phyloP scores from a whole-genome alignment of 2,888 invertebrate genomes.

The Tenthredo scrophulariae region DNA sequence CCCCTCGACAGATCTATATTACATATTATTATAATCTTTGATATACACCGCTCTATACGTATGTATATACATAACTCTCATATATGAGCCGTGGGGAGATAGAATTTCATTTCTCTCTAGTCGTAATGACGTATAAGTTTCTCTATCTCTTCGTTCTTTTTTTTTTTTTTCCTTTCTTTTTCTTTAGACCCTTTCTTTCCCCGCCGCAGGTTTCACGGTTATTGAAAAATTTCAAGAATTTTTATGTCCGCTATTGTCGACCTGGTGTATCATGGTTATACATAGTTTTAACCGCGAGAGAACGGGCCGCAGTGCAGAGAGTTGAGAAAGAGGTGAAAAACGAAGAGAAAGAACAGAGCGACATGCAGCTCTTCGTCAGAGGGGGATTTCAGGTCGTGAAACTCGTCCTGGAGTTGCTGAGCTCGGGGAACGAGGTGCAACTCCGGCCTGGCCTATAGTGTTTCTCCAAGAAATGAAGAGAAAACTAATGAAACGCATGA shows the following conservation, averaged over 20 bases:
- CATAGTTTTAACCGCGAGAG: background rate
- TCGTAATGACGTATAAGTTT: background rate
- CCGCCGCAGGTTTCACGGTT: too few species aligned
- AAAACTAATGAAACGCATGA: background rate
- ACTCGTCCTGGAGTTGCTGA: slow-evolving; percentile 22
- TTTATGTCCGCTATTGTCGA: too few species aligned
- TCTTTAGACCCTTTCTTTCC: background rate
- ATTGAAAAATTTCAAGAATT: too few species aligned
- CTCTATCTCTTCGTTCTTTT: background rate
- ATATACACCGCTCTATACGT: background rate
- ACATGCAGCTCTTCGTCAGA: slow-evolving; percentile 40
- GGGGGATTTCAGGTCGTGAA: slow-evolving; percentile 51
- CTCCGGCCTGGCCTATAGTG: background rate
- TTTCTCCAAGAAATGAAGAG: slow-evolving; percentile 25
- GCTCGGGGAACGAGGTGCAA: background rate
- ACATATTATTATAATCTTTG: slow-evolving; percentile 10
- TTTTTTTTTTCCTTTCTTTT: background rate
- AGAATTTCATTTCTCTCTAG: slow-evolving; percentile 8
- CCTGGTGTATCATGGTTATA: too few species aligned
- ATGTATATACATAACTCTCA: background rate
- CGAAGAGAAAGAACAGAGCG: slow-evolving; percentile 58
- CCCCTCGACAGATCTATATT: slow-evolving; percentile 38
- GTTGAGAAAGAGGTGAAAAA: slow-evolving; percentile 63
- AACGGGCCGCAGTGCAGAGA: background rate
- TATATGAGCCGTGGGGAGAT: background rate